phyloP scores from a whole-genome alignment of 1,140 invertebrate genomes.

The Ptiloglossa arizonensis region DNA sequence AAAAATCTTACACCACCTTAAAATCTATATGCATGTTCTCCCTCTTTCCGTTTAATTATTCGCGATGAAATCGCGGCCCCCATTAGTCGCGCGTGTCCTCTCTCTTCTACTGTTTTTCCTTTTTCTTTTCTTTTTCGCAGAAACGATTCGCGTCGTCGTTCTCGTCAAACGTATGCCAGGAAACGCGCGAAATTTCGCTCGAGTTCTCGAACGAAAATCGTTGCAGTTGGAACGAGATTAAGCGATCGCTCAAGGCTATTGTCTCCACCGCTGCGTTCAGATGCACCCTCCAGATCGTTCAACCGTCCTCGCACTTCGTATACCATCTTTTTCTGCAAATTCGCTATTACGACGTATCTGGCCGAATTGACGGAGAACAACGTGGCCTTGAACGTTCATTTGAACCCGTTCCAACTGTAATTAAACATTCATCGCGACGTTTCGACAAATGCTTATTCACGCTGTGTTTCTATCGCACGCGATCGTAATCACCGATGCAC shows the following conservation, averaged over 20 bases:
- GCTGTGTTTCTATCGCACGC: not conserved
- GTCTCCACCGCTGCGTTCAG: not conserved
- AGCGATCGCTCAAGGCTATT: not conserved
- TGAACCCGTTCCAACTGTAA: not conserved
- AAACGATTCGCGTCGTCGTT: not conserved
- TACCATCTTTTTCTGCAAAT: too few species aligned
- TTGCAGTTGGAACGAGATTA: not conserved
- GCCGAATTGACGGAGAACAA: too few species aligned
- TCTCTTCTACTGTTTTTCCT: too few species aligned
- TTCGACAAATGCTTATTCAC: not conserved
- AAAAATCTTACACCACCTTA: slow-evolving; percentile 43
- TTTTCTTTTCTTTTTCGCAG: not conserved
- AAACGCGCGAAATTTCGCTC: not conserved
- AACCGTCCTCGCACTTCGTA: not conserved
- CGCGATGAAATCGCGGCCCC: not conserved
- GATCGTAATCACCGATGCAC: too few species aligned
- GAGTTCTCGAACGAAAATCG: not conserved
- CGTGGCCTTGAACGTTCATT: not conserved
- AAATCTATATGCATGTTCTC: slow-evolving; percentile 17
- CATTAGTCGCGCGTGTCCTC: not conserved
- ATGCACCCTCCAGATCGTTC: too few species aligned
- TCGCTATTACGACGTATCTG: too few species aligned
- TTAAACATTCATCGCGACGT: not conserved
- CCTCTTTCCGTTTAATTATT: slow-evolving; percentile 4
- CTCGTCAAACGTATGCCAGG: not conserved